Evolutionary conservation across 2,797 vertebrate genomes (phyloP).

Genomic region (Crax fasciolata): DNA sequence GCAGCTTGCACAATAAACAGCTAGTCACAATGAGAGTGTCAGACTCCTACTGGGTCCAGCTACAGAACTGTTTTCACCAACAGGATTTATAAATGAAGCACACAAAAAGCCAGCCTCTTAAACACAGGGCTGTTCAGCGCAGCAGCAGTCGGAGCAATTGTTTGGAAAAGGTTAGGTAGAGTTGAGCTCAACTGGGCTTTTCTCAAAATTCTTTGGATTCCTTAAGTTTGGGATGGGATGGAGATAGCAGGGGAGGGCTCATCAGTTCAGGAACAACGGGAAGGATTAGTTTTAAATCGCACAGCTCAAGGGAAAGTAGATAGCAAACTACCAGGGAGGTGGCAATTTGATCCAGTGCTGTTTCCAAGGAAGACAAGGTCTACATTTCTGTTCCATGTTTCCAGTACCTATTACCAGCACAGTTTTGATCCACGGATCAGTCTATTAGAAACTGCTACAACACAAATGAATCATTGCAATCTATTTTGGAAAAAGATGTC

Average conservation of each 20-base stretch:
- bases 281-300: background rate
- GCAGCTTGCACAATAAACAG: slow-evolving; percentile 67
- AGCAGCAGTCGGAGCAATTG: slow-evolving; percentile 3
- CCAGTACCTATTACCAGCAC: background rate
- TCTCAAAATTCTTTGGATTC: background rate
- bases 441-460: background rate
- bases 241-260: background rate
- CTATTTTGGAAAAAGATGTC: background rate
- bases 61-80: slow-evolving; percentile 65
- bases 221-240: background rate
- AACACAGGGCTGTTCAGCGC: fast-evolving
- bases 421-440: background rate
- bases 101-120: slow-evolving; percentile 30
- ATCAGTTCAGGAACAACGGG: background rate
- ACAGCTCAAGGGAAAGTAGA: background rate
- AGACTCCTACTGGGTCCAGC: slow-evolving; percentile 73
- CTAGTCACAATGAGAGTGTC: slow-evolving; percentile 60
- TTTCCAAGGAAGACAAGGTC: background rate
- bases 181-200: background rate
- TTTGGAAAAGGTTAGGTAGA: background rate
- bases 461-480: background rate
- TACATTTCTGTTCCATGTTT: background rate
- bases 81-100: slow-evolving; percentile 57
- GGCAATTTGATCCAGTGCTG: background rate
- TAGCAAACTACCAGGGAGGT: background rate